Conservation (phyloP, 92 coral and sea anemone species). For the Zoanthus sansibaricus region DNA sequence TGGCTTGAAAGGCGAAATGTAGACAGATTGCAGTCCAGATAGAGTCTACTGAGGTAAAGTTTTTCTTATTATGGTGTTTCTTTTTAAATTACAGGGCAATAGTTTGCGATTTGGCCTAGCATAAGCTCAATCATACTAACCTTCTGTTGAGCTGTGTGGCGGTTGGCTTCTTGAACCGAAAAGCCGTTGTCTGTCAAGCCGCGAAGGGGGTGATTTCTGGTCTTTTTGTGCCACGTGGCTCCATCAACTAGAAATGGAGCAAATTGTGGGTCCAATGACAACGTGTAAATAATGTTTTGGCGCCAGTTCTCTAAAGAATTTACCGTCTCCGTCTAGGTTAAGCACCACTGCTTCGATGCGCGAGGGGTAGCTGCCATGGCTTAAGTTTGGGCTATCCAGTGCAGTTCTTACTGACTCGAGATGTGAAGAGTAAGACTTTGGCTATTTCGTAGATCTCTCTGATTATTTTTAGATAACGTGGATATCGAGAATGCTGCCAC, state of each 20-base stretch:
- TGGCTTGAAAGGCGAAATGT: too few relatives aligned
- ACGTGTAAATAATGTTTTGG: background rate
- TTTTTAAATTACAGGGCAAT: background rate
- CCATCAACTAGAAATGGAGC: background rate
- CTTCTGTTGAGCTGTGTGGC: background rate
- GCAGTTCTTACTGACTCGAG: too few relatives aligned
- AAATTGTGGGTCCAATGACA: background rate
- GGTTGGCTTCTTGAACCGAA: too few relatives aligned
- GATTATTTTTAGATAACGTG: too few relatives aligned
- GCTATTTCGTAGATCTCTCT: too few relatives aligned
- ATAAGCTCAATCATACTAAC: background rate
- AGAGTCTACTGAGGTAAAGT: too few relatives aligned
- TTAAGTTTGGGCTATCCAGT: too few relatives aligned
- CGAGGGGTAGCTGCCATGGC: background rate
- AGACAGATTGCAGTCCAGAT: too few relatives aligned
- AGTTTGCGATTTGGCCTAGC: background rate
- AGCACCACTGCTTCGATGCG: background rate
- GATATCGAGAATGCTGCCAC: too few relatives aligned
- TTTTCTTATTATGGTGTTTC: background rate
- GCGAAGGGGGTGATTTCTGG: background rate
- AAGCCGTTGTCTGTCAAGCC: background rate
- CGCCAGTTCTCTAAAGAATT: background rate
- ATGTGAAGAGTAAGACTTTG: too few relatives aligned
- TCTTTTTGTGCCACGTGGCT: background rate
- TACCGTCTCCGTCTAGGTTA: background rate